Percentiles rank a stretch among this genome's conserved stretches.
phyloP scores from a whole-genome alignment of 2,888 invertebrate species.

The Xestia xanthographa region DNA sequence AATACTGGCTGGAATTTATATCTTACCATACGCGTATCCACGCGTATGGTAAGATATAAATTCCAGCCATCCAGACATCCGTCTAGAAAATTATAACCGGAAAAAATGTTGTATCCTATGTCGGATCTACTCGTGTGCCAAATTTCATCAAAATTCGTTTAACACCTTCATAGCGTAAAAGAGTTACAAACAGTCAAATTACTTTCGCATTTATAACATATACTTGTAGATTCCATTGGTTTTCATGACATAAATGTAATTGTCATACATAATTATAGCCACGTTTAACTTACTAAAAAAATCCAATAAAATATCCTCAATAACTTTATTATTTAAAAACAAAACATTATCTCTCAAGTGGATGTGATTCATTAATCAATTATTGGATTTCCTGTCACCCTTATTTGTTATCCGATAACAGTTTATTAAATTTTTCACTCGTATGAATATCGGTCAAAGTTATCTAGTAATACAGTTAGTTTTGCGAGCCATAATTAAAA shows the following conservation, averaged over 20 bases:
- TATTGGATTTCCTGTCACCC: conserved; percentile 78
- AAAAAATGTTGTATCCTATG: background rate
- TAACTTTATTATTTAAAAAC: conserved; percentile 60
- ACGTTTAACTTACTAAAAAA: conserved; percentile 11
- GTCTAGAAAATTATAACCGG: background rate
- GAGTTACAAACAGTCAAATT: background rate
- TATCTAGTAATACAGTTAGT: conserved; percentile 81
- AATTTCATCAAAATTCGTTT: background rate
- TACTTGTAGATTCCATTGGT: background rate
- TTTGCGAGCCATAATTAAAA: conserved; percentile 83
- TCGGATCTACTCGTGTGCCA: background rate
- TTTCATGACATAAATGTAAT: background rate
- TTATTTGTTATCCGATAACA: conserved; percentile 83
- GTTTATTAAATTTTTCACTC: conserved; percentile 86
- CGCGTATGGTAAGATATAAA: no score
- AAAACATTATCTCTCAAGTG: conserved; percentile 75
- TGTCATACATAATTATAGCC: background rate
- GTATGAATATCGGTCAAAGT: conserved; percentile 80
- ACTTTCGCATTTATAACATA: background rate
- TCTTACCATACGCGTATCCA: background rate
- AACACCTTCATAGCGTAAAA: background rate
- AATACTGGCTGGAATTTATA: background rate
- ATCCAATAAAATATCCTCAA: conserved; percentile 46
- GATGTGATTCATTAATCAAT: conserved; percentile 81
- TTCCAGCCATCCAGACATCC: no score